phyloP scores from a whole-genome alignment of 2,888 invertebrate species.

The Xestoiulus laeticollis region DNA sequence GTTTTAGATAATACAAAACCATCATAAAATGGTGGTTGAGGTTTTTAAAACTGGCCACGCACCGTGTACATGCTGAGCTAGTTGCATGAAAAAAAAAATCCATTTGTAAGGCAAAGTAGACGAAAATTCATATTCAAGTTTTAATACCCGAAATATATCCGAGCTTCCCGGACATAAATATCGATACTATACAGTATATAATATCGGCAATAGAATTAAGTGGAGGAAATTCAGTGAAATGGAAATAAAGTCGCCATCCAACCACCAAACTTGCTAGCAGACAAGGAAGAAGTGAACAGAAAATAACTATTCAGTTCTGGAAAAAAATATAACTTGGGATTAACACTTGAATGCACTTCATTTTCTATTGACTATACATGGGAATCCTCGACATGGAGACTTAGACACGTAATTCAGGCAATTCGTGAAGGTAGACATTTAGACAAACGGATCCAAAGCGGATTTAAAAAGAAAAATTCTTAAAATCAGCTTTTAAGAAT shows the following conservation, averaged over 20 bases:
- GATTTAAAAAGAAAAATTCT: background rate
- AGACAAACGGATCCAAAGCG: background rate
- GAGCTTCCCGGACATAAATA: conserved; percentile 33
- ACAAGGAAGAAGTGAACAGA: background rate
- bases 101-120: conserved; percentile 1
- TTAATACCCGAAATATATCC: conserved; percentile 23
- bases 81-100: background rate
- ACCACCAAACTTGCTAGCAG: background rate
- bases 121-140: conserved; percentile 5
- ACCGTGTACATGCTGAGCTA: background rate
- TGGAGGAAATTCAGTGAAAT: conserved; percentile 38
- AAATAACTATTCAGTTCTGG: conserved; percentile 43
- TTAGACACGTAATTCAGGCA: conserved; percentile 1
- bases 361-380: conserved; percentile 49
- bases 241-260: conserved; percentile 36
- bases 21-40: too few relatives aligned
- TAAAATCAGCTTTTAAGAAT: background rate
- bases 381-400: conserved; percentile 31
- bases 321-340: conserved; percentile 49
- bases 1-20: too few relatives aligned
- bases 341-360: conserved; percentile 53
- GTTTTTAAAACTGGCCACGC: background rate
- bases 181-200: conserved; percentile 35
- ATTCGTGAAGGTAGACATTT: background rate
- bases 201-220: conserved; percentile 48